Percentiles rank a stretch among this genome's conserved stretches.
Conservation (phyloP, 2,888 invertebrate genomes). For the Hypercompe scribonia region DNA sequence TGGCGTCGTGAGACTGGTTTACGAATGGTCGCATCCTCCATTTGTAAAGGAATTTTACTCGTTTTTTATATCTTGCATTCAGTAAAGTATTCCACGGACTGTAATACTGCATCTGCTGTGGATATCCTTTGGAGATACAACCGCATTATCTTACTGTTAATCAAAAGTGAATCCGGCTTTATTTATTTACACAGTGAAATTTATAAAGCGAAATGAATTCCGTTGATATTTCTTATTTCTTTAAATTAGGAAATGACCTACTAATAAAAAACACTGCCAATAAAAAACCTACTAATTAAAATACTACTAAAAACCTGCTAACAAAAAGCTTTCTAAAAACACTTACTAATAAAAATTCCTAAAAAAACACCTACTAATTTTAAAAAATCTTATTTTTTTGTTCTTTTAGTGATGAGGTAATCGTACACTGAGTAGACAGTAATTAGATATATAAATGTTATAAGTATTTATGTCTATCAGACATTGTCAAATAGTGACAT, state of each 20-base stretch:
- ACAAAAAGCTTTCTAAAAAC: too few species aligned
- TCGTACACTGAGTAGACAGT: background rate
- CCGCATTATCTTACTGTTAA: background rate
- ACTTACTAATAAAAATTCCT: too few species aligned
- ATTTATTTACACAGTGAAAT: background rate
- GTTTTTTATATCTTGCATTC: conserved; percentile 26
- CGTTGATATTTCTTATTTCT: background rate
- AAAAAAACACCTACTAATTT: too few species aligned
- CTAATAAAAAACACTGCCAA: too few species aligned
- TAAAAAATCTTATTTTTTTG: too few species aligned
- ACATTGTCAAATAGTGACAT: background rate
- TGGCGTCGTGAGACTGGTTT: conserved; percentile 52
- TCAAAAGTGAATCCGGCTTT: background rate
- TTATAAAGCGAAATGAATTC: background rate
- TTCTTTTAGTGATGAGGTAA: background rate
- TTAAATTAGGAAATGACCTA: background rate
- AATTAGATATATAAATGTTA: background rate
- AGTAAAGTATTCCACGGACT: conserved; percentile 26
- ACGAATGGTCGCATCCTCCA: conserved; percentile 52
- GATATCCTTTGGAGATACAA: background rate
- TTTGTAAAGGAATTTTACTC: conserved; percentile 42
- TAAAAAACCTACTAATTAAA: too few species aligned
- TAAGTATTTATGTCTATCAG: background rate
- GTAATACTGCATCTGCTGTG: background rate
- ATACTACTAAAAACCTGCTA: too few species aligned